Evolutionary conservation across 2,797 vertebrate species (phyloP).

Genomic region (Chelon auratus): DNA sequence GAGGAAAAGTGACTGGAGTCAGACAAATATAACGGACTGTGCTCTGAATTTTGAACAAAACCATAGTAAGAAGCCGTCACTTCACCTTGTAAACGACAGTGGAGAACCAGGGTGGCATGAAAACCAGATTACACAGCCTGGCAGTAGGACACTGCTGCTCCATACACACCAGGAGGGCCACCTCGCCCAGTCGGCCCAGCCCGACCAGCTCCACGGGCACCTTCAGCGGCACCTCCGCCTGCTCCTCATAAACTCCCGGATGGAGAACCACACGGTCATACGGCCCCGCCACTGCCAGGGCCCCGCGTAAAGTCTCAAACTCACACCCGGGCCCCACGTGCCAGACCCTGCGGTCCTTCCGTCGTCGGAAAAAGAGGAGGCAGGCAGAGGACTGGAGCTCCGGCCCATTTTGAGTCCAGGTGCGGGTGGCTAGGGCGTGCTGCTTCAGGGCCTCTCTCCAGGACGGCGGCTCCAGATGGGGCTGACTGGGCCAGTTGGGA

Average conservation of each 20-base stretch:
- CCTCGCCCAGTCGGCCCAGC: conserved; percentile 86
- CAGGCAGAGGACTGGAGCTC: conserved; percentile 88
- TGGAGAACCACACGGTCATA: conserved; percentile 89
- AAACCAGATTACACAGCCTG: conserved; percentile 90
- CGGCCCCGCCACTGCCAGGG: conserved; percentile 82
- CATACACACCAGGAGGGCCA: conserved; percentile 87
- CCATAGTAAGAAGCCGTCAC: not conserved
- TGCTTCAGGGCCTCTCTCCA: conserved; percentile 92
- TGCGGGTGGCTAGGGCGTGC: conserved; percentile 88
- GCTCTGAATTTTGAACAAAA: not conserved
- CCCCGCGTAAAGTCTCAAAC: conserved; percentile 87
- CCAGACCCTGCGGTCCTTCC: conserved; percentile 86
- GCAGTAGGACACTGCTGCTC: conserved; percentile 92
- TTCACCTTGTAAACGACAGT: conserved; percentile 93
- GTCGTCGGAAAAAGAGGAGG: conserved; percentile 88
- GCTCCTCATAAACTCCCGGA: conserved; percentile 90
- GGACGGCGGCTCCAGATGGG: conserved; percentile 85
- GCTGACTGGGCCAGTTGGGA: conserved; percentile 92
- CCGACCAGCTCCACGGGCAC: conserved; percentile 90
- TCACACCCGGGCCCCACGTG: conserved; percentile 85
- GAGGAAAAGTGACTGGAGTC: not conserved
- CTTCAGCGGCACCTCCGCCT: conserved; percentile 88
- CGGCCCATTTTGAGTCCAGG: conserved; percentile 87
- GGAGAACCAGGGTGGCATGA: conserved; percentile 94
- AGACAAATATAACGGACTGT: not conserved